Conservation (phyloP, 2,888 invertebrate genomes). For the Aphidius colemani region DNA sequence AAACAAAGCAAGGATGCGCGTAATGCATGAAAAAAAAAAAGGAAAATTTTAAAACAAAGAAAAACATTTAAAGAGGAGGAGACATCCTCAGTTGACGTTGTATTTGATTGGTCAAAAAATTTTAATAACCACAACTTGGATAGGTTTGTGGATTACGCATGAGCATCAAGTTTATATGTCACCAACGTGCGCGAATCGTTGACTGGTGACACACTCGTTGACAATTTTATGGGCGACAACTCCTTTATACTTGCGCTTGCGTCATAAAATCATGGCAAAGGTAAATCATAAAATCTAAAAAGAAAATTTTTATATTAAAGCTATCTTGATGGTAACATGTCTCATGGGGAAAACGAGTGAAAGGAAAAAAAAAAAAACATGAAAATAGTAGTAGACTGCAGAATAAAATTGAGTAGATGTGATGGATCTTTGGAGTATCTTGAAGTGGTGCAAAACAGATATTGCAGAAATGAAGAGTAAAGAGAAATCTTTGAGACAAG, state of each 20-base stretch:
- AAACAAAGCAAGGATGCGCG: too few relatives aligned
- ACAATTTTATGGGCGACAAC: too few relatives aligned
- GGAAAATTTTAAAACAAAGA: too few relatives aligned
- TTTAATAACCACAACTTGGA: conserved; percentile 55
- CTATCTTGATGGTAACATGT: conserved; percentile 4
- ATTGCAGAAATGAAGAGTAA: conserved; percentile 22
- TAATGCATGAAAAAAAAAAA: too few relatives aligned
- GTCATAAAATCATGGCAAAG: conserved; percentile 1
- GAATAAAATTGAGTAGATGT: too few relatives aligned
- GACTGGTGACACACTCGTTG: conserved; percentile 35
- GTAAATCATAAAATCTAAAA: not conserved
- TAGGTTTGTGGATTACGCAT: conserved; percentile 58
- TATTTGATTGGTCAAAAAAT: conserved; percentile 54
- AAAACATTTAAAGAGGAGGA: conserved; percentile 11
- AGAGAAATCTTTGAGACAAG: conserved; percentile 33
- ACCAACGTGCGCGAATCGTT: conserved; percentile 42
- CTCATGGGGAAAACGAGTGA: conserved; percentile 14
- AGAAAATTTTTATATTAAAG: not conserved
- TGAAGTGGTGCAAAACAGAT: conserved; percentile 10
- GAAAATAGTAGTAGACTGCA: too few relatives aligned
- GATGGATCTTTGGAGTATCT: too few relatives aligned
- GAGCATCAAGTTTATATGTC: conserved; percentile 50
- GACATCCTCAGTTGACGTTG: conserved; percentile 37
- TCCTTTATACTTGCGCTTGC: conserved; percentile 16
- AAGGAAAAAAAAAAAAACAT: too few relatives aligned